Evolutionary conservation across 2,113 vertebrate species (phyloP).

Genomic region (Beaufortia kweichowensis): DNA sequence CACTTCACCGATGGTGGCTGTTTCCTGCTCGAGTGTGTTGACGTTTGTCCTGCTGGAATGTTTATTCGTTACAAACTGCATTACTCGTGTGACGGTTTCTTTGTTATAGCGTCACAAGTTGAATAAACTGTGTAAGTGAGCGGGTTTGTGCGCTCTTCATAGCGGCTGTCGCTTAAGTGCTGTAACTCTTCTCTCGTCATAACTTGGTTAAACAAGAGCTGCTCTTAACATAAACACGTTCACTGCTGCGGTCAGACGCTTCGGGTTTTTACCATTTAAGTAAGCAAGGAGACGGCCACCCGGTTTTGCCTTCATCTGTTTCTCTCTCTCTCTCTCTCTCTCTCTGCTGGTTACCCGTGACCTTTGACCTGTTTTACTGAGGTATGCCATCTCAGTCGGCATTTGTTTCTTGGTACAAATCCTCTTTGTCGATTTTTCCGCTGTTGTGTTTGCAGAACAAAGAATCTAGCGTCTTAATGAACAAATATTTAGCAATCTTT

Average conservation of each 20-base stretch:
- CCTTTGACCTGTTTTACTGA: conserved; percentile 17
- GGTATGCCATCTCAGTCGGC: too few species aligned
- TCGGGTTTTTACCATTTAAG: conserved; percentile 23
- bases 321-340: conserved; percentile 1
- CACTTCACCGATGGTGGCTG: conserved; percentile 13
- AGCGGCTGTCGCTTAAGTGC: background rate
- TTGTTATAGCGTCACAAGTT: conserved; percentile 18
- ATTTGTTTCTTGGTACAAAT: too few species aligned
- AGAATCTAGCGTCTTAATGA: background rate
- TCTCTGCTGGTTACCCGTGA: background rate
- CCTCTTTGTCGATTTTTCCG: too few species aligned
- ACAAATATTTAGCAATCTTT: conserved; percentile 4
- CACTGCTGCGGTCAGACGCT: conserved; percentile 6
- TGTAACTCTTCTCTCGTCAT: background rate
- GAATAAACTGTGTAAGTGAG: background rate
- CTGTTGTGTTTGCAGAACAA: background rate
- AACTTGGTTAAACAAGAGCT: conserved; percentile 35
- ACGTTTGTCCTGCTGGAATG: conserved; percentile 16
- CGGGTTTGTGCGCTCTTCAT: background rate
- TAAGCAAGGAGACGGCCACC: conserved; percentile 25
- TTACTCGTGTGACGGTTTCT: background rate
- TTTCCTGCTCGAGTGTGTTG: conserved; percentile 16
- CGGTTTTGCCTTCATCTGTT: background rate
- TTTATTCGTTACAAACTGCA: background rate
- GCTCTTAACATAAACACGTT: conserved; percentile 35